These are phyloP conservation scores for Batillaria attramentaria DNA, from an alignment of 1,140 invertebrate species.

Conservation along the genomic window DNA sequence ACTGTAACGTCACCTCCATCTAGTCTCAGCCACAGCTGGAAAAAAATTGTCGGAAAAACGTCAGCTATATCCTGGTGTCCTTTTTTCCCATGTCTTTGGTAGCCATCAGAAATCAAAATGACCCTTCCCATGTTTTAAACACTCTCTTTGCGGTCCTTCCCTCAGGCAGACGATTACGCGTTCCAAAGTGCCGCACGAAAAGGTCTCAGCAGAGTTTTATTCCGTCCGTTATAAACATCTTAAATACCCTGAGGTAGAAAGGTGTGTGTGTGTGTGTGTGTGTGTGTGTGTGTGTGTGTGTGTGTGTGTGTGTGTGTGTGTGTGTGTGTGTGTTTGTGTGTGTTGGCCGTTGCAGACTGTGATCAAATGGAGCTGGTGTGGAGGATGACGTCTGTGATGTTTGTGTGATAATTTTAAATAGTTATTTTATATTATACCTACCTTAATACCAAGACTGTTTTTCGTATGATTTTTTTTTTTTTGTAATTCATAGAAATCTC, in stretches of 20 bases:
- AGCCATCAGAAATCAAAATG: too few relatives aligned
- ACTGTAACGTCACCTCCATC: too few relatives aligned
- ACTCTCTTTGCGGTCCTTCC: neutral
- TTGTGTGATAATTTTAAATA: neutral
- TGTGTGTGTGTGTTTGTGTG: neutral
- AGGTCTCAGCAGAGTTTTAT: too few relatives aligned
- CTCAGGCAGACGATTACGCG: neutral
- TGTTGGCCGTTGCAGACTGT: neutral
- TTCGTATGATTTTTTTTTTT: too few relatives aligned
- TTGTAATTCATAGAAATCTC: neutral
- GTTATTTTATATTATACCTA: neutral
- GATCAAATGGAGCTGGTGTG: too few relatives aligned
- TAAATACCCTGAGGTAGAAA: too few relatives aligned
- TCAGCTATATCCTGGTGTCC: too few relatives aligned
- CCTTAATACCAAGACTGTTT: too few relatives aligned
- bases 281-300: slow-evolving; percentile 14
- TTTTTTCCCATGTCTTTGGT: too few relatives aligned
- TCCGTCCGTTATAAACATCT: neutral
- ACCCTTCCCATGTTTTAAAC: neutral
- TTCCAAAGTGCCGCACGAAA: too few relatives aligned
- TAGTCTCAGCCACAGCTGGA: too few relatives aligned
- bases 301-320: slow-evolving; percentile 15
- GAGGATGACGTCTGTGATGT: neutral
- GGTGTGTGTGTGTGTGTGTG: slow-evolving; percentile 10
- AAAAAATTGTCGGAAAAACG: too few relatives aligned